A percentile compares a stretch with the other conserved stretches of the same genome.
Evolutionary conservation across 2,113 vertebrate genomes (phyloP).

Genomic region (Dermatemys mawii): DNA sequence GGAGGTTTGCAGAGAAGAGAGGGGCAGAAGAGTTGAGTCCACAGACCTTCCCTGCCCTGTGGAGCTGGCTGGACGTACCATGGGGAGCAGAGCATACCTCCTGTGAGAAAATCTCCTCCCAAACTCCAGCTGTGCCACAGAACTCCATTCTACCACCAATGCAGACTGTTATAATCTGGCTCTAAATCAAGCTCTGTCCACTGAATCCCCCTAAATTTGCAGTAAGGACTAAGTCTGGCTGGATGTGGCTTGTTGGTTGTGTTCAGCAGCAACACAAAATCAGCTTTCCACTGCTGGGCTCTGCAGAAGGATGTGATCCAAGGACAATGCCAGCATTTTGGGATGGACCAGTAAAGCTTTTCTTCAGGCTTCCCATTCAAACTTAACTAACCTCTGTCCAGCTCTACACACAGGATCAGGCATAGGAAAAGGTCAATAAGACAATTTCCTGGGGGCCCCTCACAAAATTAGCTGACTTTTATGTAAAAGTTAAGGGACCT

Average conservation of each 20-base stretch:
- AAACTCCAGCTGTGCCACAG: neutral
- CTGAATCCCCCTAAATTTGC: neutral
- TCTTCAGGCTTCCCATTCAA: neutral
- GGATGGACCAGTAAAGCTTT: neutral
- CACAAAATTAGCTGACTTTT: neutral
- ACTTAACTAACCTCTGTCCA: neutral
- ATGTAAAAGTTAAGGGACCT: neutral
- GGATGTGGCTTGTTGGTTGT: neutral
- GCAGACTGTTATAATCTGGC: neutral
- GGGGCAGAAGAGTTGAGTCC: neutral
- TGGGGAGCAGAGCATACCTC: neutral
- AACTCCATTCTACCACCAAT: accelerated
- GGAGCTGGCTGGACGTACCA: neutral
- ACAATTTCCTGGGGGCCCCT: accelerated
- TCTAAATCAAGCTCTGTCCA: neutral
- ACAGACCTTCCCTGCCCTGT: neutral
- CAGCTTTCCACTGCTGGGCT: neutral
- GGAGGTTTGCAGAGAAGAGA: too few relatives aligned
- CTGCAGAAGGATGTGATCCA: neutral
- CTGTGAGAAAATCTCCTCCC: neutral
- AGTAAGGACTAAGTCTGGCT: neutral
- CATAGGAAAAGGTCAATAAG: neutral
- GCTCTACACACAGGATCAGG: neutral
- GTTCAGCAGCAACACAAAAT: neutral
- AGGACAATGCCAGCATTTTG: neutral